These are phyloP conservation scores for Allophyes oxyacanthae DNA, from an alignment of 2,888 invertebrate genomes.

Conservation along the genomic window DNA sequence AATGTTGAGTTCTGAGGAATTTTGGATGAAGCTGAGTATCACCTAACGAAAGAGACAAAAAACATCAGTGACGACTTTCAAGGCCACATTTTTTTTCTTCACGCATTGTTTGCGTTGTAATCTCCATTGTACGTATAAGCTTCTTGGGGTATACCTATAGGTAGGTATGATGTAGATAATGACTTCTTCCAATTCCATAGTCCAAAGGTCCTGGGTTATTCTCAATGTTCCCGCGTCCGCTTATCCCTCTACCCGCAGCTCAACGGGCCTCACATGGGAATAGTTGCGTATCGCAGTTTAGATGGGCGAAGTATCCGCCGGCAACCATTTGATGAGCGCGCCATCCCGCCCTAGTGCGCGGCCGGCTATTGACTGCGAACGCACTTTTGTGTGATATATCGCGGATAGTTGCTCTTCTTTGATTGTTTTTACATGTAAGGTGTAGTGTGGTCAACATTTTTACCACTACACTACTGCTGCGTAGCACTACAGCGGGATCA, in stretches of 20 bases:
- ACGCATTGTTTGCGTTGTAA: too few relatives aligned
- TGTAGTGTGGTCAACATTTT: slow-evolving; percentile 8
- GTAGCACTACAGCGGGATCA: too few relatives aligned
- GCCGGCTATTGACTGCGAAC: slow-evolving; percentile 38
- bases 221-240: slow-evolving; percentile 19
- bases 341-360: slow-evolving; percentile 11
- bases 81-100: too few relatives aligned
- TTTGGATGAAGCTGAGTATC: too few relatives aligned
- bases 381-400: slow-evolving; percentile 38
- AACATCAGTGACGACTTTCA: too few relatives aligned
- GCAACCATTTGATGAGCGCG: slow-evolving; percentile 44
- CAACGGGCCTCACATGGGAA: slow-evolving; percentile 53
- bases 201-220: too few relatives aligned
- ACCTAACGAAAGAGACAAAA: too few relatives aligned
- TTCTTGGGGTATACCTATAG: too few relatives aligned
- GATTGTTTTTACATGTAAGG: slow-evolving; percentile 20
- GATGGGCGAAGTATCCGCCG: slow-evolving; percentile 49
- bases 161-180: too few relatives aligned
- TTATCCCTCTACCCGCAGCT: neutral
- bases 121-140: too few relatives aligned
- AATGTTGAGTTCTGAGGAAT: too few relatives aligned
- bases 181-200: too few relatives aligned
- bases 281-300: slow-evolving; percentile 61
- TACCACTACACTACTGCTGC: slow-evolving; percentile 1
- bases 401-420: slow-evolving; percentile 18